phyloP scores from a whole-genome alignment of 92 coral and sea anemone species.

The Anthopleura xanthogrammica region DNA sequence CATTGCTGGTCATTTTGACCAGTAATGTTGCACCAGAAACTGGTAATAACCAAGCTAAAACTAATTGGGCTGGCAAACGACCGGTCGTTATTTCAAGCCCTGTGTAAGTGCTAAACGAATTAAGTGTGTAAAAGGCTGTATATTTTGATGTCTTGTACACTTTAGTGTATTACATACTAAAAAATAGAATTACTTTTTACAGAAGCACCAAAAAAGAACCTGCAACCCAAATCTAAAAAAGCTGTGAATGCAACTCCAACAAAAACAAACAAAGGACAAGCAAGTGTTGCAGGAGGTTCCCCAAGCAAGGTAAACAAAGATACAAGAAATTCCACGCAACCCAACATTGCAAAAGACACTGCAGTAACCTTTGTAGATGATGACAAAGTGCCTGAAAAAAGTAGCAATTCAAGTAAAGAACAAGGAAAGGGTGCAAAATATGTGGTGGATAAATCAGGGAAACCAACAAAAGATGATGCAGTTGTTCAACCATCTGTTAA shows the following conservation, averaged over 20 bases:
- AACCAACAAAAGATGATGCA: background rate
- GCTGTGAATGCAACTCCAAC: background rate
- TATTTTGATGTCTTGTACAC: too few species aligned
- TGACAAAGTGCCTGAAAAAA: background rate
- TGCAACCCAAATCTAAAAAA: background rate
- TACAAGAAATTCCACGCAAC: background rate
- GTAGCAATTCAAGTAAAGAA: background rate
- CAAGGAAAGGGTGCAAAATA: background rate
- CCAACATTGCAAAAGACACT: background rate
- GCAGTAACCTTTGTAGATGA: constrained; percentile 1
- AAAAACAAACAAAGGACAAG: background rate
- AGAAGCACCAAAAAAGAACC: background rate
- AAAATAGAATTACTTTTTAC: background rate
- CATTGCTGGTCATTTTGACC: too few species aligned
- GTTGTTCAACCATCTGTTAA: background rate
- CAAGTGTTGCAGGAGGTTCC: background rate
- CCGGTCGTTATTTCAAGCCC: too few species aligned
- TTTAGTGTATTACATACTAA: background rate
- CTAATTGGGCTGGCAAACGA: too few species aligned
- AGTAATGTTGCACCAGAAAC: too few species aligned
- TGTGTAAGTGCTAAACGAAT: too few species aligned
- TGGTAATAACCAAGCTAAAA: too few species aligned
- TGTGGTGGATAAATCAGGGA: background rate
- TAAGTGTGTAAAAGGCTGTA: too few species aligned
- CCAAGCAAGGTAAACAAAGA: background rate